Evolutionary conservation across 2,113 vertebrate species (phyloP), one percentile per base, ranked within the genome.

Genomic region (Ibidorhyncha struthersii): DNA sequence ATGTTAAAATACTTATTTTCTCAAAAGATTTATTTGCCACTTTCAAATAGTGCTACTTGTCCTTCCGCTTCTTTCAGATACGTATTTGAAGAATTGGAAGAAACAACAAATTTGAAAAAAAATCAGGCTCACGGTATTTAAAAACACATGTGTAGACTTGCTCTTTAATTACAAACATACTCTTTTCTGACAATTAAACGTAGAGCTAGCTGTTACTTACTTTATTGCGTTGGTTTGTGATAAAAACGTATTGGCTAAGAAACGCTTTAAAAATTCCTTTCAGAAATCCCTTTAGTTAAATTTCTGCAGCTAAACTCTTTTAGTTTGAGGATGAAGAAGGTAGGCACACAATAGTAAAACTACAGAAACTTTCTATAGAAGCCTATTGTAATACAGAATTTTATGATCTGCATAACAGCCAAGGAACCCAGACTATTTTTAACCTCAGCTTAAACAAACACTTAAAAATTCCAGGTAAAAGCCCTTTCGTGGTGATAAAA

Each of bases 401-500:
- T 93, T 80, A 70, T 56, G 58, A 78, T 70, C 79, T 56, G 16
- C 53, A 70, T 62, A 84, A 69, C 26, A 45, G 17, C 36, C 65
- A 52, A 71, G 82, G 25, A 85, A 22, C 62, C n/a, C 19, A 21
- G 53, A 34, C 4, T 82, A 12, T 30, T 78, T 92, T 88, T 80
- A 70, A 89, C 50, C 58, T 90, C 34, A 41, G n/a, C n/a, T 90
- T 94, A 88, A 96, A 86, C 45, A 92, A 92, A 73, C 4, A 23
- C 50, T 89, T 83, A 50, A 91, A 86, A 74, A 72, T 61, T 53
- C 40, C 95, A 94, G 71, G 74, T 87, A 80, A 69, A 91, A 93
- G 17, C 61, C 69, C 58, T 87, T 87, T n/a, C 14, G 53, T 82
- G 40, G 19, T 38, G 15, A 63, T 78, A 86, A 66, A 78, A 70